phyloP scores from a whole-genome alignment of 2,113 vertebrate genomes.

The Aix galericulata region DNA sequence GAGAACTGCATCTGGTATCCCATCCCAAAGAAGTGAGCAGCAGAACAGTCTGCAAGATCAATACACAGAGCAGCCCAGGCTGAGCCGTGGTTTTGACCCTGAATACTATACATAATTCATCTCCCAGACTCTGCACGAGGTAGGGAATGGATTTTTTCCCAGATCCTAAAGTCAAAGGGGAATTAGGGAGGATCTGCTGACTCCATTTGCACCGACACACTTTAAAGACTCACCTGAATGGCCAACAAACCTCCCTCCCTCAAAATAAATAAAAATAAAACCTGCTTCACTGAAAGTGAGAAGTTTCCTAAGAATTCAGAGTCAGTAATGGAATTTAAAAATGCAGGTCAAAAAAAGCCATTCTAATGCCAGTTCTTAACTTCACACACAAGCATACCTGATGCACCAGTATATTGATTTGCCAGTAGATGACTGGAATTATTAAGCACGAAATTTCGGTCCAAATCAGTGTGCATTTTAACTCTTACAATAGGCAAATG shows the following conservation, averaged over 20 bases:
- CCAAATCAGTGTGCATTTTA: not conserved
- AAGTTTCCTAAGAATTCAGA: not conserved
- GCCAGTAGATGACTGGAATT: not conserved
- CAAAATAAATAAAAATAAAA: not conserved
- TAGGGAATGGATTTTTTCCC: not conserved
- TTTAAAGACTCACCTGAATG: not conserved
- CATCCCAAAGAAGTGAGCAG: not conserved
- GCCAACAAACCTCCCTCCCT: not conserved
- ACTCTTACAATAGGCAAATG: conserved; percentile 8
- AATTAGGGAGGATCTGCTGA: not conserved
- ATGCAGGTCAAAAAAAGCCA: not conserved
- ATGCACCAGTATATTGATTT: not conserved
- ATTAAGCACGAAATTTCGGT: conserved; percentile 16
- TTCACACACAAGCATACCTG: not conserved
- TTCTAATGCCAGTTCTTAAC: not conserved
- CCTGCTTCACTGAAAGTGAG: not conserved
- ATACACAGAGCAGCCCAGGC: not conserved
- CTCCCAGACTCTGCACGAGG: not conserved
- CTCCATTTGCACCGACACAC: not conserved
- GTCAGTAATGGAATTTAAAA: not conserved
- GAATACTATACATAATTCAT: not conserved
- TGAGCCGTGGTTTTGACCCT: not conserved
- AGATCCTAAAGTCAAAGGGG: not conserved
- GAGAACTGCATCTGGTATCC: not conserved
- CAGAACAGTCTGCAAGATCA: not conserved